A percentile compares a stretch with the other conserved stretches of the same genome.
Evolutionary conservation across 2,797 vertebrate species (phyloP).

Genomic region (Merluccius polli): DNA sequence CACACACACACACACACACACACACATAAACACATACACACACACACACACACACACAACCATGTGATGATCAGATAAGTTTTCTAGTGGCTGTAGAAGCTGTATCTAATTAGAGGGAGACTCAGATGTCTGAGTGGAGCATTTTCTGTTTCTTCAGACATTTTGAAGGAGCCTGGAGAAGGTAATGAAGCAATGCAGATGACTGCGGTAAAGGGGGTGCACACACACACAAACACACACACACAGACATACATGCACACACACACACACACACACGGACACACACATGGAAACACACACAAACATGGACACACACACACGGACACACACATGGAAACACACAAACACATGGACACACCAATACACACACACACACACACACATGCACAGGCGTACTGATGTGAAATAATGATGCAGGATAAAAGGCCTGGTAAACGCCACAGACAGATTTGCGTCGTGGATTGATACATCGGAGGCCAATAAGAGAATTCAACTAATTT

Average conservation of each 20-base stretch:
- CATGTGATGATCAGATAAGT: conserved; percentile 67
- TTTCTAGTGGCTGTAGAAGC: conserved; percentile 62
- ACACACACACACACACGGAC: too few relatives aligned
- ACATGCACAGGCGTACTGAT: conserved; percentile 28
- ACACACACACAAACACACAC: too few relatives aligned
- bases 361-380: too few relatives aligned
- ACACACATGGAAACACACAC: too few relatives aligned
- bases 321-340: not conserved
- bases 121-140: conserved; percentile 57
- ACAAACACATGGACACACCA: too few relatives aligned
- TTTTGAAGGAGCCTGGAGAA: conserved; percentile 31
- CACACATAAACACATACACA: too few relatives aligned
- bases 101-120: conserved; percentile 65
- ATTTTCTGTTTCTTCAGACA: conserved; percentile 55
- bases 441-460: conserved; percentile 35
- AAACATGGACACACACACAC: not conserved
- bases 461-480: conserved; percentile 51
- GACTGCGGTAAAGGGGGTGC: not conserved
- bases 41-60: conserved; percentile 16
- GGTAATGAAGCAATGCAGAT: conserved; percentile 19
- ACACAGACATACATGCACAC: too few relatives aligned
- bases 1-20: too few relatives aligned
- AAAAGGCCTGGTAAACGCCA: conserved; percentile 40
- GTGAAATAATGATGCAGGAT: conserved; percentile 55
- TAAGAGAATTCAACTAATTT: conserved; percentile 15